phyloP scores from a whole-genome alignment of 64 coral and sea anemone genomes.

The Porites australiensis region DNA sequence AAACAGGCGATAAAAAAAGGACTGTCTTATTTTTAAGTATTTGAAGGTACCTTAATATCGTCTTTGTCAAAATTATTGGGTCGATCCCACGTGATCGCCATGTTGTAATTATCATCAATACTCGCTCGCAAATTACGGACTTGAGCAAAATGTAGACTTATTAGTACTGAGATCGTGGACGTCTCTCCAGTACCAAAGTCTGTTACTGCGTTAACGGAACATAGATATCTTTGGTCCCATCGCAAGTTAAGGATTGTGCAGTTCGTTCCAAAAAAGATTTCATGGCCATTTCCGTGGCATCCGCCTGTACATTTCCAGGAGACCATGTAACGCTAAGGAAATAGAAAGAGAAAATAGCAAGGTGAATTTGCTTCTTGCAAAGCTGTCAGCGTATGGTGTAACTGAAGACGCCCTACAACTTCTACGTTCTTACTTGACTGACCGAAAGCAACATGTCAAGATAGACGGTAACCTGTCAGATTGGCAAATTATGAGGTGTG shows the following conservation, averaged over 20 bases:
- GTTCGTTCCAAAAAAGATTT: not conserved
- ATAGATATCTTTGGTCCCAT: not conserved
- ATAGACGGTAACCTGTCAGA: too few relatives aligned
- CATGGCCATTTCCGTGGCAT: not conserved
- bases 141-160: not conserved
- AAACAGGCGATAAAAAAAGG: too few relatives aligned
- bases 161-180: not conserved
- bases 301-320: too few relatives aligned
- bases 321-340: too few relatives aligned
- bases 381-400: too few relatives aligned
- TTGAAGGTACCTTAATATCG: not conserved
- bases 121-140: not conserved
- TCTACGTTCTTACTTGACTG: too few relatives aligned
- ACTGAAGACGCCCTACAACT: too few relatives aligned
- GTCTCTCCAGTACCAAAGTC: not conserved
- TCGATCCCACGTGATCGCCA: not conserved
- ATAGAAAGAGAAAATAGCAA: too few relatives aligned
- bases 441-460: too few relatives aligned
- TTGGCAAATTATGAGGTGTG: too few relatives aligned
- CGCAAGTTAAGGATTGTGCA: not conserved
- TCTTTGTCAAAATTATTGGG: not conserved
- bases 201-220: not conserved
- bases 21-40: too few relatives aligned
- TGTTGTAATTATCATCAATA: not conserved
- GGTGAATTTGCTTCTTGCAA: too few relatives aligned